Conservation (phyloP, 2,113 vertebrate species). For the Columbina picui region DNA sequence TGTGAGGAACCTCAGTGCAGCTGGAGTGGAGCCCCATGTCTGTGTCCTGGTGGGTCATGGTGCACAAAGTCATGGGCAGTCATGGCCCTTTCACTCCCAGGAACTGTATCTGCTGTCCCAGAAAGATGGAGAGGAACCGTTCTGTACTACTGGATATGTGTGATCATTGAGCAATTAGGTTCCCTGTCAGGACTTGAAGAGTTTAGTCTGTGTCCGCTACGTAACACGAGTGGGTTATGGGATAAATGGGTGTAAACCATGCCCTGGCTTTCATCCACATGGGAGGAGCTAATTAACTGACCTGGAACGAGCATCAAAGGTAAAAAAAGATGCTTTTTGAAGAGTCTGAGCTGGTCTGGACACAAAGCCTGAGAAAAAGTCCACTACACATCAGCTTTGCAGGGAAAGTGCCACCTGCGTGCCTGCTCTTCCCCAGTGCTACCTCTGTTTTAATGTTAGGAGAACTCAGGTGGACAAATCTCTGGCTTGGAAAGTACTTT, state of each 20-base stretch:
- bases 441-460: not conserved
- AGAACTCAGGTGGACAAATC: not conserved
- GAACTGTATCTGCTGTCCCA: not conserved
- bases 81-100: not conserved
- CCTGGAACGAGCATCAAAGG: not conserved
- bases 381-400: not conserved
- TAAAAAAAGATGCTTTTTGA: not conserved
- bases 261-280: not conserved
- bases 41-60: not conserved
- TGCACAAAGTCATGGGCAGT: not conserved
- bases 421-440: not conserved
- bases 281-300: not conserved
- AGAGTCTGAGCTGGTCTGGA: not conserved
- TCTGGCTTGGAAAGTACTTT: not conserved
- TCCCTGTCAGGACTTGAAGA: not conserved
- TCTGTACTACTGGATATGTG: not conserved
- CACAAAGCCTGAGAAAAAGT: not conserved
- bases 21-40: not conserved
- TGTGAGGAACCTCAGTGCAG: not conserved
- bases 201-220: not conserved
- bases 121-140: not conserved
- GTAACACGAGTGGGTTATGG: accelerated
- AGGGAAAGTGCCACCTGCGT: not conserved
- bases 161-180: not conserved
- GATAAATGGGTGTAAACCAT: accelerated